Conservation (phyloP, 2,888 invertebrate species). For the Lydus trimaculatus region DNA sequence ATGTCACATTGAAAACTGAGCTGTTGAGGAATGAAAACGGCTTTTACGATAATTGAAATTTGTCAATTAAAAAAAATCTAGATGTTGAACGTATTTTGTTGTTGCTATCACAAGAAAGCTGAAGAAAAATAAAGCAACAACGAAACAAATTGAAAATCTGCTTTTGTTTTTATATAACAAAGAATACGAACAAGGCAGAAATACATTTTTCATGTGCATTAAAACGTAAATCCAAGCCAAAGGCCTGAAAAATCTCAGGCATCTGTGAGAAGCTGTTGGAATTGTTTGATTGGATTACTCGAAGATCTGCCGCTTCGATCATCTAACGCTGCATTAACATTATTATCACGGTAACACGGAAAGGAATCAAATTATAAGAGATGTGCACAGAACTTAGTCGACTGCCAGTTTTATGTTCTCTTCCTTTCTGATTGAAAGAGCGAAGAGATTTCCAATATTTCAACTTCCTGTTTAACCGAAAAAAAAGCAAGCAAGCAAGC, state of each 20-base stretch:
- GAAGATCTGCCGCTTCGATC: slow-evolving; percentile 50
- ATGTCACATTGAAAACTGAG: slow-evolving; percentile 48
- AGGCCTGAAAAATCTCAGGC: slow-evolving; percentile 49
- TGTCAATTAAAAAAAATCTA: slow-evolving; percentile 24
- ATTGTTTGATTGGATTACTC: slow-evolving; percentile 51
- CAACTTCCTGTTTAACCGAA: slow-evolving; percentile 8
- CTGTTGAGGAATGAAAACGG: slow-evolving; percentile 45
- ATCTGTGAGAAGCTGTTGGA: slow-evolving; percentile 50
- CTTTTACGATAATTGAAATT: slow-evolving; percentile 24
- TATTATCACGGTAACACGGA: slow-evolving; percentile 52
- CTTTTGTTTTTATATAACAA: neutral
- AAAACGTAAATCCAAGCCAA: slow-evolving; percentile 44
- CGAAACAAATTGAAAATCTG: slow-evolving; percentile 6
- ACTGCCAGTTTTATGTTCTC: slow-evolving; percentile 34
- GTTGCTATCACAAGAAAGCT: neutral
- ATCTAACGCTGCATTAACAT: slow-evolving; percentile 52
- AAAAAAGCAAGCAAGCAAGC: neutral
- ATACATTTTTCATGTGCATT: slow-evolving; percentile 41
- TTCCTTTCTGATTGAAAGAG: slow-evolving; percentile 35
- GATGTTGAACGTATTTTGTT: neutral
- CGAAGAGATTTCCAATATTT: slow-evolving; percentile 35
- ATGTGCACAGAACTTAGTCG: slow-evolving; percentile 36
- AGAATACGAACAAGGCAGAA: slow-evolving; percentile 1
- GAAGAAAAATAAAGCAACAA: no score
- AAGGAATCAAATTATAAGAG: slow-evolving; percentile 50